Evolutionary conservation across 53 echinoderm and acorn worm genomes (phyloP).

Genomic region (Echinometra lucunter): DNA sequence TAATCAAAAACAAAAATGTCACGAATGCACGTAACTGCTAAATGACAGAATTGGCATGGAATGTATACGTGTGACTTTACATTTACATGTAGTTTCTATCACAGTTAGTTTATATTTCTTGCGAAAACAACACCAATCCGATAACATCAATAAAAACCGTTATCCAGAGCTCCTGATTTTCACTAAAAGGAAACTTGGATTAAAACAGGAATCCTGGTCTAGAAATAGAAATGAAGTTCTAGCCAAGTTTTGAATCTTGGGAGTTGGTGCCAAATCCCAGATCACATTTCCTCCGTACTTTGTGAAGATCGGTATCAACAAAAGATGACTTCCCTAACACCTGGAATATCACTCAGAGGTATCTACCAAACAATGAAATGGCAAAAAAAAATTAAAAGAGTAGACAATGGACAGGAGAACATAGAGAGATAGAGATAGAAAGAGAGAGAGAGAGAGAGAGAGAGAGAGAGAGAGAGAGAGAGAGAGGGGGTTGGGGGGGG

Average conservation of each 20-base stretch:
- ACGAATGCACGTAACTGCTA: neutral
- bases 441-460: too few relatives aligned
- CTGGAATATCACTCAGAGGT: neutral
- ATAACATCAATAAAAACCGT: conserved; percentile 14
- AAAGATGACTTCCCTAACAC: neutral
- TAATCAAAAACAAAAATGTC: neutral
- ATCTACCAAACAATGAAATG: neutral
- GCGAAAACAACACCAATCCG: neutral
- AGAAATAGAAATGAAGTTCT: neutral
- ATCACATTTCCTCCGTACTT: neutral
- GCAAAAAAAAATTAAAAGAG: neutral
- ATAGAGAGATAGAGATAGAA: too few relatives aligned
- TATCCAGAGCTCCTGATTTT: neutral
- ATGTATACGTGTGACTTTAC: too few relatives aligned
- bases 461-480: too few relatives aligned
- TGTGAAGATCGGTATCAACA: neutral
- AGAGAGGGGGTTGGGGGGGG: neutral
- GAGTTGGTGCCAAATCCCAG: neutral
- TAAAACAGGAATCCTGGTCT: neutral
- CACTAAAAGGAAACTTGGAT: neutral
- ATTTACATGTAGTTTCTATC: neutral
- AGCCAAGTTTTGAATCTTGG: conserved; percentile 36
- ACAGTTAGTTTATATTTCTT: neutral
- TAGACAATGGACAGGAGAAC: neutral
- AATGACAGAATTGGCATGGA: neutral